phyloP scores from a whole-genome alignment of 2,113 vertebrate species.

The Sceloporus tristichus region DNA sequence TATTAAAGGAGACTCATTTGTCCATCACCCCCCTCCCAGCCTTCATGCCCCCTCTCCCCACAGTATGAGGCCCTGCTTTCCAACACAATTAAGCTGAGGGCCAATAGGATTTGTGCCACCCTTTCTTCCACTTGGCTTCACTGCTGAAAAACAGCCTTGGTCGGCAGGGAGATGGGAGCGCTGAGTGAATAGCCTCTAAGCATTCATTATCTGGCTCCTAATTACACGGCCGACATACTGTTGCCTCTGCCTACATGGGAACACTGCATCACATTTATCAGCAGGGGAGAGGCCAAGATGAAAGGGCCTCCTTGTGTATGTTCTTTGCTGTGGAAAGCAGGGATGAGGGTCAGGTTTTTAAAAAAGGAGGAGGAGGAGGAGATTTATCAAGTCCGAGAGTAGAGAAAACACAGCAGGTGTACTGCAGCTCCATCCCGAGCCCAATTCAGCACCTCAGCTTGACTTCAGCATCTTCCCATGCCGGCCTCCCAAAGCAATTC shows the following conservation, averaged over 20 bases:
- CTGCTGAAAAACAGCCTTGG: conserved; percentile 69
- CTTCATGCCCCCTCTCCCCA: conserved; percentile 5
- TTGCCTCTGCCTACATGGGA: conserved; percentile 66
- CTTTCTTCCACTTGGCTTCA: conserved; percentile 74
- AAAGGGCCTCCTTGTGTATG: conserved; percentile 75
- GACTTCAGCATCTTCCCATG: conserved; percentile 42
- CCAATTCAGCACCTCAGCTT: conserved; percentile 44
- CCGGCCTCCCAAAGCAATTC: conserved; percentile 19
- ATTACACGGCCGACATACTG: conserved; percentile 70
- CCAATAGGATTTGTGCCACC: conserved; percentile 63
- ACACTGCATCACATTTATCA: conserved; percentile 70
- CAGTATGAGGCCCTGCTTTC: conserved; percentile 47
- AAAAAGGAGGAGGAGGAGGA: background rate
- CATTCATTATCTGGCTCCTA: conserved; percentile 71
- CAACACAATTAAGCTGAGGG: conserved; percentile 54
- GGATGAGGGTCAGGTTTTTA: conserved; percentile 50
- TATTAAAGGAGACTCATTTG: conserved; percentile 56
- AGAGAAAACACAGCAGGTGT: conserved; percentile 62
- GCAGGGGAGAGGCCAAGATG: conserved; percentile 73
- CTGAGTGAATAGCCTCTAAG: conserved; percentile 63
- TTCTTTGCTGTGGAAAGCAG: conserved; percentile 73
- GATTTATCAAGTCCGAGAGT: conserved; percentile 66
- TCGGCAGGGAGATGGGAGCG: conserved; percentile 59
- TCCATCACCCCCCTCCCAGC: conserved; percentile 52
- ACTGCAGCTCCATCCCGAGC: conserved; percentile 17